phyloP scores from a whole-genome alignment of 1,140 invertebrate genomes.

The Ylistrum balloti region DNA sequence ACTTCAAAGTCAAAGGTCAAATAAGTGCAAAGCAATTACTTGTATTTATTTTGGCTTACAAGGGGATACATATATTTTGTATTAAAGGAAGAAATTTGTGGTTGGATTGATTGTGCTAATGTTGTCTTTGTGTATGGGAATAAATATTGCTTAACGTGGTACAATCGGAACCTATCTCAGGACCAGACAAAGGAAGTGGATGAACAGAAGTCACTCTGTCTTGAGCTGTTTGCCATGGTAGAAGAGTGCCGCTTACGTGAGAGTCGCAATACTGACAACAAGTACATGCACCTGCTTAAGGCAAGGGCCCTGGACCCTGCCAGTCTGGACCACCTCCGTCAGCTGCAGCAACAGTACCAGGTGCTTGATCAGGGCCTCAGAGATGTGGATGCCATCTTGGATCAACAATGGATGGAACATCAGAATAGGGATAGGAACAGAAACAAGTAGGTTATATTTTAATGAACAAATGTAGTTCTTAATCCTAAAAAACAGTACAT shows the following conservation, averaged over 20 bases:
- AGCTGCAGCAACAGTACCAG: conserved; percentile 77
- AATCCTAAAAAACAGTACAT: too few species aligned
- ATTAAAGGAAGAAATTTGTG: too few species aligned
- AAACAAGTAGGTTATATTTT: conserved; percentile 21
- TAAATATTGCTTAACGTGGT: too few species aligned
- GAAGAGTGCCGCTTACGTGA: conserved; percentile 79
- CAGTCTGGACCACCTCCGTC: conserved; percentile 76
- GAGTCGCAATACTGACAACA: conserved; percentile 77
- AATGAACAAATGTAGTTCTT: too few species aligned
- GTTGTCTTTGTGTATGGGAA: too few species aligned
- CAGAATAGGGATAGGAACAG: conserved; percentile 67
- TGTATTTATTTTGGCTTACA: too few species aligned
- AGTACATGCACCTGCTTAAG: conserved; percentile 77
- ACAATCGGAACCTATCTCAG: conserved; percentile 60
- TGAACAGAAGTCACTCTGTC: conserved; percentile 68
- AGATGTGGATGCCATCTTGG: conserved; percentile 79
- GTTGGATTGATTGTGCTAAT: too few species aligned
- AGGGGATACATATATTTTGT: too few species aligned
- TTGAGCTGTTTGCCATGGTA: conserved; percentile 79
- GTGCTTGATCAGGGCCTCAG: conserved; percentile 77
- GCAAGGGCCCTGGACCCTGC: conserved; percentile 79
- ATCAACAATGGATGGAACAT: conserved; percentile 81
- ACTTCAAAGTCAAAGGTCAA: too few species aligned
- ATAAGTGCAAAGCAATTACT: too few species aligned
- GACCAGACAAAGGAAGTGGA: conserved; percentile 78